phyloP scores from a whole-genome alignment of 1,140 invertebrate genomes.

The Varroa destructor region DNA sequence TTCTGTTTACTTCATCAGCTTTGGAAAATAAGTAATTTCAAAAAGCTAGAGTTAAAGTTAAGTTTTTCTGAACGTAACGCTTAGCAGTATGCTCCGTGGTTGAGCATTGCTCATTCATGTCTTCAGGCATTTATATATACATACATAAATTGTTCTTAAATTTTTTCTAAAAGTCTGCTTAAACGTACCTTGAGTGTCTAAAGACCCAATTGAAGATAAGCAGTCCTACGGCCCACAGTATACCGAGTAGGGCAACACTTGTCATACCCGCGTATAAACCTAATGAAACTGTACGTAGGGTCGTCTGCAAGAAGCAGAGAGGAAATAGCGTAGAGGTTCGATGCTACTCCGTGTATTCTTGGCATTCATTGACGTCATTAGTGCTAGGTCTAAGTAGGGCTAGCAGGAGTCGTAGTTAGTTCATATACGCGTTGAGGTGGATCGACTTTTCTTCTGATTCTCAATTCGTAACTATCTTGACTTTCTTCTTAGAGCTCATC shows the following conservation, averaged over 20 bases:
- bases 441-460: too few relatives aligned
- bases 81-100: too few relatives aligned
- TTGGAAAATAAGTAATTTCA: neutral
- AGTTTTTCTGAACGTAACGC: too few relatives aligned
- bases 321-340: neutral
- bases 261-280: slow-evolving; percentile 81
- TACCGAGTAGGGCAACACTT: slow-evolving; percentile 66
- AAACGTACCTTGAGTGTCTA: slow-evolving; percentile 63
- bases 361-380: slow-evolving; percentile 30
- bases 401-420: too few relatives aligned
- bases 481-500: too few relatives aligned
- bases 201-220: slow-evolving; percentile 82
- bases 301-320: slow-evolving; percentile 5
- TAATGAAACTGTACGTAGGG: slow-evolving; percentile 67
- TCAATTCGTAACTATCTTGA: too few relatives aligned
- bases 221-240: slow-evolving; percentile 61
- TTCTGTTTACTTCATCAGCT: too few relatives aligned
- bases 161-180: slow-evolving; percentile 1
- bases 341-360: neutral
- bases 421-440: too few relatives aligned
- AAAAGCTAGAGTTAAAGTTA: too few relatives aligned
- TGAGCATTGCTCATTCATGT: too few relatives aligned
- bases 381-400: too few relatives aligned
- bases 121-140: neutral
- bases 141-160: slow-evolving; percentile 6